These are phyloP conservation scores for Alligator mississippiensis DNA, from an alignment of 2,113 vertebrate genomes.

Conservation along the genomic window DNA sequence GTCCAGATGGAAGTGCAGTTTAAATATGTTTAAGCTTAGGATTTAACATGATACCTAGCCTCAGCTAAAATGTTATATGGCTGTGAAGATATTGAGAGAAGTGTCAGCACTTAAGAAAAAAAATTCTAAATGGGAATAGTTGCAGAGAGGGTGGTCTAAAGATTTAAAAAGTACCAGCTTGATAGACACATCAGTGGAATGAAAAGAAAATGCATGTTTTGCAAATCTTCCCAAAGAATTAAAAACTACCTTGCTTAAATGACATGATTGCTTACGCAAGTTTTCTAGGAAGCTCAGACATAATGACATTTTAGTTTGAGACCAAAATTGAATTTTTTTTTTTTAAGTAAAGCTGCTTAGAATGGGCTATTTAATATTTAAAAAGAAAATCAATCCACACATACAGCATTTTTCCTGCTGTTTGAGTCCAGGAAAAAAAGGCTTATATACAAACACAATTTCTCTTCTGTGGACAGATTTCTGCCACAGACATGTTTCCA, in stretches of 20 bases:
- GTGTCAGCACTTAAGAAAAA: conserved; percentile 16
- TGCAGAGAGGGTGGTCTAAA: neutral
- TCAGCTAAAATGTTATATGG: conserved; percentile 21
- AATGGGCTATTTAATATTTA: no score
- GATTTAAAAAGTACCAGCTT: conserved; percentile 14
- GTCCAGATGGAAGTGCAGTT: conserved; percentile 58
- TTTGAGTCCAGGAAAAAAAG: neutral
- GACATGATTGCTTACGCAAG: neutral
- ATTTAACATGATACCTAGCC: conserved; percentile 27
- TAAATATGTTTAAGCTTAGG: conserved; percentile 39
- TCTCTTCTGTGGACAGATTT: neutral
- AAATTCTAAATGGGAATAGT: conserved; percentile 16
- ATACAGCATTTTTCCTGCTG: neutral
- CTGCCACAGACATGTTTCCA: neutral
- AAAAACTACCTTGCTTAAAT: conserved; percentile 43
- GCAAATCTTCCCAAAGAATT: conserved; percentile 33
- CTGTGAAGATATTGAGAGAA: conserved; percentile 45
- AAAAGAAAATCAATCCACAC: neutral
- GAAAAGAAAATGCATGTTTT: conserved; percentile 29
- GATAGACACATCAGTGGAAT: neutral
- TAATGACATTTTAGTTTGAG: neutral
- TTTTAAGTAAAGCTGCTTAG: no score
- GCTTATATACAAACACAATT: conserved; percentile 12
- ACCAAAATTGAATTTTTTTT: neutral
- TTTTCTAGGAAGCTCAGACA: conserved; percentile 8